These are phyloP conservation scores for Ovis canadensis DNA, from an alignment of 2,113 vertebrate genomes.

Conservation along the genomic window DNA sequence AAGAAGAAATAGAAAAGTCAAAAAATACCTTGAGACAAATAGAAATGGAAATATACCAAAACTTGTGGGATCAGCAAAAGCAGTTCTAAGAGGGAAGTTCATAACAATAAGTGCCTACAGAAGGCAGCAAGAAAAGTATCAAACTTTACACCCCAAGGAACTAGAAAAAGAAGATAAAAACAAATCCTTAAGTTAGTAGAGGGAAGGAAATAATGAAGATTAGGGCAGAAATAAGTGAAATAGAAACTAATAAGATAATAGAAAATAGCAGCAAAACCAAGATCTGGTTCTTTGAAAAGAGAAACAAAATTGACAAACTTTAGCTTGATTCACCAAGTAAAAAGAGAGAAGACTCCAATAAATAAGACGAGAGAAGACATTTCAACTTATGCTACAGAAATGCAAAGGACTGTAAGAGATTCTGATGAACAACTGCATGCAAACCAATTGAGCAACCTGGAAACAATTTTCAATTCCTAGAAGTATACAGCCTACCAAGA, in stretches of 20 bases:
- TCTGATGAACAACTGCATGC: neutral
- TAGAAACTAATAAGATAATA: neutral
- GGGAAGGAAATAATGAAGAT: neutral
- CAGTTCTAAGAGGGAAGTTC: neutral
- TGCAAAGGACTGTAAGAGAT: neutral
- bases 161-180: neutral
- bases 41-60: neutral
- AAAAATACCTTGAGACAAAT: neutral
- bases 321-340: neutral
- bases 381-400: neutral
- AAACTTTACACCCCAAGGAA: neutral
- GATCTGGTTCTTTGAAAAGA: neutral
- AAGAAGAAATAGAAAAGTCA: neutral
- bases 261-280: neutral
- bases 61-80: neutral
- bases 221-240: neutral
- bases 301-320: neutral
- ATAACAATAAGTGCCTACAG: neutral
- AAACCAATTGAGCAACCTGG: neutral
- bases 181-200: neutral
- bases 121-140: neutral
- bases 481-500: neutral
- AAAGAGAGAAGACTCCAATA: neutral
- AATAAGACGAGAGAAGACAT: neutral
- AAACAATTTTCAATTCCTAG: neutral